Evolutionary conservation across 2,113 vertebrate genomes (phyloP).

Genomic region (Ailuropoda melanoleuca): DNA sequence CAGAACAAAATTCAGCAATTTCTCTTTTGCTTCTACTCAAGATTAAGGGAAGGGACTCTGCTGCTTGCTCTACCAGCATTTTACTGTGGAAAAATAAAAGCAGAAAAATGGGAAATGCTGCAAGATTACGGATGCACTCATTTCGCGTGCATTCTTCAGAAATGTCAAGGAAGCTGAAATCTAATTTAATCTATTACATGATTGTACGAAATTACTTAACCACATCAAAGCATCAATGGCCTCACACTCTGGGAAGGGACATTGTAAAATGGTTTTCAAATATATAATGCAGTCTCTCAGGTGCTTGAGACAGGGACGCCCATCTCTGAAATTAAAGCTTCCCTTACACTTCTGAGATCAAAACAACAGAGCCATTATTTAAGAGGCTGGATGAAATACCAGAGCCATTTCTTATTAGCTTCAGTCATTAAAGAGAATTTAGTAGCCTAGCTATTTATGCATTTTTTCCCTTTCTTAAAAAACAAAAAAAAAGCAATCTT

Average conservation of each 20-base stretch:
- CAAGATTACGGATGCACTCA: background rate
- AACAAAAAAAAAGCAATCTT: conserved; percentile 52
- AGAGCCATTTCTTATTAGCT: conserved; percentile 87
- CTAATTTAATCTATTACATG: conserved; percentile 83
- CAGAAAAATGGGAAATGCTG: conserved; percentile 20
- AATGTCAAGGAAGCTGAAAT: conserved; percentile 72
- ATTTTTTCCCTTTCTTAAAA: conserved; percentile 61
- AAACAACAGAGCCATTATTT: conserved; percentile 91
- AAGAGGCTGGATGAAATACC: conserved; percentile 83
- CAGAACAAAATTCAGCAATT: background rate
- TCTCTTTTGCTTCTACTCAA: background rate
- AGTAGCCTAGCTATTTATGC: conserved; percentile 78
- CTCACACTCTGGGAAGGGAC: conserved; percentile 72
- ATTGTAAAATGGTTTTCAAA: conserved; percentile 86
- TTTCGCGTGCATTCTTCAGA: conserved; percentile 56
- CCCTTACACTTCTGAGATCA: conserved; percentile 83
- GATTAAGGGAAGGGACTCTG: background rate
- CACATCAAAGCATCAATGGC: conserved; percentile 81
- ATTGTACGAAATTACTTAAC: conserved; percentile 83
- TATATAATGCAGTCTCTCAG: conserved; percentile 86
- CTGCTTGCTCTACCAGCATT: background rate
- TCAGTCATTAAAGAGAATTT: conserved; percentile 84
- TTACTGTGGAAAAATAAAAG: conserved; percentile 28
- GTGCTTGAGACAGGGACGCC: conserved; percentile 82
- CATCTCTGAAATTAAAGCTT: conserved; percentile 83